Conservation (phyloP, 1,140 invertebrate genomes). For the Hestina assimilis region DNA sequence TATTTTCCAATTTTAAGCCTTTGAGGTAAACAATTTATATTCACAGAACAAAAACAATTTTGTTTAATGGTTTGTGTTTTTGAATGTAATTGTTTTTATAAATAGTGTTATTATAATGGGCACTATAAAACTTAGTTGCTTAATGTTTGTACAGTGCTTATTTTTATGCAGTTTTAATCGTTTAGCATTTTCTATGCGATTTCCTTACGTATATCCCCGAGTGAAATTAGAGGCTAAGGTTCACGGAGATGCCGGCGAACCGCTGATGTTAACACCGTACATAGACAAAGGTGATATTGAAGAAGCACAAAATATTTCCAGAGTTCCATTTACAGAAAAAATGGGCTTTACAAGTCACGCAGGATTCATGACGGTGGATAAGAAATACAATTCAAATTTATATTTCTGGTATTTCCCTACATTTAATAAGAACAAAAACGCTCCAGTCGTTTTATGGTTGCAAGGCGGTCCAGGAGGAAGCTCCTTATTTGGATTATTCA, state of each 20-base stretch:
- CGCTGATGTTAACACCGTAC: slow-evolving; percentile 83
- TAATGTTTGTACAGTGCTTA: neutral
- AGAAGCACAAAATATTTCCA: slow-evolving; percentile 56
- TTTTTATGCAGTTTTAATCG: slow-evolving; percentile 14
- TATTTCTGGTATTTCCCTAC: slow-evolving; percentile 91
- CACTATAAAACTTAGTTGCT: neutral
- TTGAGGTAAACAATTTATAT: too few relatives aligned
- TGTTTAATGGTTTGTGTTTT: too few relatives aligned
- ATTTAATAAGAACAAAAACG: slow-evolving; percentile 62
- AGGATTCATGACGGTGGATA: slow-evolving; percentile 86
- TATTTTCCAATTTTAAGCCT: too few relatives aligned
- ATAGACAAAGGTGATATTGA: slow-evolving; percentile 78
- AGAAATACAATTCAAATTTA: slow-evolving; percentile 82
- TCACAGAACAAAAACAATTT: too few relatives aligned
- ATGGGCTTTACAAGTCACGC: slow-evolving; percentile 75
- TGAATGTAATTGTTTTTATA: too few relatives aligned
- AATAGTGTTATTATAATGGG: too few relatives aligned
- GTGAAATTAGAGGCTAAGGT: slow-evolving; percentile 45
- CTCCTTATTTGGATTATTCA: slow-evolving; percentile 77
- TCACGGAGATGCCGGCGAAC: slow-evolving; percentile 78
- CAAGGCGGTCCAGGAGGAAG: slow-evolving; percentile 87
- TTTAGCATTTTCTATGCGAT: slow-evolving; percentile 33
- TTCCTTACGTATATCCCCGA: slow-evolving; percentile 58
- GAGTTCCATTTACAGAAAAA: slow-evolving; percentile 50
- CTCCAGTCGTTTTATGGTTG: slow-evolving; percentile 85